Conservation (phyloP, 2,113 vertebrate species). For the Triplophysa siluroides region DNA sequence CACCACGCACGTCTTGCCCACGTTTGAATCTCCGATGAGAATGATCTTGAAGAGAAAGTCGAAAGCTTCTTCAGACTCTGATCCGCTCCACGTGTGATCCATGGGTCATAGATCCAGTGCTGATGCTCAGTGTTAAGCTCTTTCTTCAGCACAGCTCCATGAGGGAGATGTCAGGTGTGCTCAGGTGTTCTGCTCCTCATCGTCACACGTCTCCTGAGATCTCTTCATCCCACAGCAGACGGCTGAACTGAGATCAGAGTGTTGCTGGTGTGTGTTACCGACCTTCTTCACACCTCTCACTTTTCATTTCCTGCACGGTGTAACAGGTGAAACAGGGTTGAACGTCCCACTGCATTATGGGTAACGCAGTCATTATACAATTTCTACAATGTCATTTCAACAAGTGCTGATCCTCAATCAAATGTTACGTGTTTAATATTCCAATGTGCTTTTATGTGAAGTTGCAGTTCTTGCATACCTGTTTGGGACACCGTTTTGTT, state of each 20-base stretch:
- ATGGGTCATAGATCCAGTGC: background rate
- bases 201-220: background rate
- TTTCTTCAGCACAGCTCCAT: too few relatives aligned
- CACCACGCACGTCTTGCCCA: slow-evolving; percentile 95
- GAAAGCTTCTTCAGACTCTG: slow-evolving; percentile 81
- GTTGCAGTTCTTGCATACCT: too few relatives aligned
- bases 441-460: too few relatives aligned
- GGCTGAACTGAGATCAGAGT: background rate
- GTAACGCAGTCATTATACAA: background rate
- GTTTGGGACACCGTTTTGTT: too few relatives aligned
- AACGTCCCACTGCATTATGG: background rate
- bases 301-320: slow-evolving; percentile 13
- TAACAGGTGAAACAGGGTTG: background rate
- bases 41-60: slow-evolving; percentile 97
- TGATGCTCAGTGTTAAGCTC: background rate
- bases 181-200: background rate
- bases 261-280: background rate
- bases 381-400: too few relatives aligned
- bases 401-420: too few relatives aligned
- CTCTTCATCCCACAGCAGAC: background rate
- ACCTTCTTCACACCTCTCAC: background rate
- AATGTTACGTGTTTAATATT: too few relatives aligned
- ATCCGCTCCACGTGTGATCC: slow-evolving; percentile 14
- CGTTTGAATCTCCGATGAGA: slow-evolving; percentile 93
- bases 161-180: background rate